phyloP scores from a whole-genome alignment of 2,888 invertebrate genomes.

The Nineta flava region DNA sequence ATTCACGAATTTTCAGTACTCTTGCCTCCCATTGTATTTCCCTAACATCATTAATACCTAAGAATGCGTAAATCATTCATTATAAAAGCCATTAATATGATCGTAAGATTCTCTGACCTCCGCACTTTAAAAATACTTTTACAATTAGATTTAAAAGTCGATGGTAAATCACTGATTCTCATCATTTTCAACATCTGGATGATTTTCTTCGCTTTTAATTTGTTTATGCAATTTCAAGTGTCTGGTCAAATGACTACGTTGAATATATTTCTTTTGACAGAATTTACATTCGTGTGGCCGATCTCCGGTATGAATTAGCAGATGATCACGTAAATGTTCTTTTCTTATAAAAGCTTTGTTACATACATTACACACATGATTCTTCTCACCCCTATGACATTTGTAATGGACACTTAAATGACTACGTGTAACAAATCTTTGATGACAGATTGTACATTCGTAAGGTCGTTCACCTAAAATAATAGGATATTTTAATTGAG shows the following conservation, averaged over 20 bases:
- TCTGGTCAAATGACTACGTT: constrained; percentile 20
- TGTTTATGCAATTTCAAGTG: constrained; percentile 16
- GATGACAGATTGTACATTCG: constrained; percentile 18
- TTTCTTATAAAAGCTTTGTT: constrained; percentile 34
- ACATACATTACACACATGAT: constrained; percentile 31
- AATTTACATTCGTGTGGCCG: constrained; percentile 38
- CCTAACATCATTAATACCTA: too few relatives aligned
- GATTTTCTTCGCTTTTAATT: too few relatives aligned
- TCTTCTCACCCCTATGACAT: constrained; percentile 19
- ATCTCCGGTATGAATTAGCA: constrained; percentile 38
- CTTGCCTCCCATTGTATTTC: too few relatives aligned
- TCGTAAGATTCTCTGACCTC: too few relatives aligned
- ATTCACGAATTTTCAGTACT: too few relatives aligned
- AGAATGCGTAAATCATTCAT: too few relatives aligned
- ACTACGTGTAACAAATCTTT: constrained; percentile 20
- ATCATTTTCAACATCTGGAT: too few relatives aligned
- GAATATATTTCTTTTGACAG: constrained; percentile 25
- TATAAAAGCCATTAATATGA: too few relatives aligned
- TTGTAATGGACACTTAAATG: constrained; percentile 21
- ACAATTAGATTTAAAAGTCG: too few relatives aligned
- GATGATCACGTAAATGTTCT: constrained; percentile 33
- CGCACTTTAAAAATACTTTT: too few relatives aligned
- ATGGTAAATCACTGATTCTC: too few relatives aligned
- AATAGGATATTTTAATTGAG: background rate
- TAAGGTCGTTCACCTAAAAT: constrained; percentile 16